These are phyloP conservation scores for Doris montereyensis DNA, from an alignment of 2,888 invertebrate species.

Conservation along the genomic window DNA sequence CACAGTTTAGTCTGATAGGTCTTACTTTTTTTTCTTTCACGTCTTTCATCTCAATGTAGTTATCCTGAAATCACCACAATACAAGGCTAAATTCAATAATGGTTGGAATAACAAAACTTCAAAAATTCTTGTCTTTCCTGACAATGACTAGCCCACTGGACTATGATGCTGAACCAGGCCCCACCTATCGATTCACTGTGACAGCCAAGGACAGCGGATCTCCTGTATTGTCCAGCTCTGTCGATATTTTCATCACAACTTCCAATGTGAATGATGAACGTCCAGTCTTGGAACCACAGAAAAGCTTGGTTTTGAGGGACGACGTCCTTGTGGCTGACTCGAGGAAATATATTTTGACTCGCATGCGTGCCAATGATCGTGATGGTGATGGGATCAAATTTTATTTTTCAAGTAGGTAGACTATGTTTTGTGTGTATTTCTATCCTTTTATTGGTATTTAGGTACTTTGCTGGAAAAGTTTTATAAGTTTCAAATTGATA, in stretches of 20 bases:
- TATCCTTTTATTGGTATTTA: no score
- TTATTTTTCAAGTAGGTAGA: conserved; percentile 75
- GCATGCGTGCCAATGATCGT: conserved; percentile 96
- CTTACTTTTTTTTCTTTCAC: no score
- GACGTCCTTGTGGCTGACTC: conserved; percentile 56
- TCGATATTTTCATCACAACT: conserved; percentile 95
- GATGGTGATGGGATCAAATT: conserved; percentile 97
- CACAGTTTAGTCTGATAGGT: no score
- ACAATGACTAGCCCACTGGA: conserved; percentile 62
- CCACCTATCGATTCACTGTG: conserved; percentile 88
- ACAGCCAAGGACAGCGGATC: conserved; percentile 96
- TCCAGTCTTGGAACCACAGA: conserved; percentile 75
- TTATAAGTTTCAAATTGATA: no score
- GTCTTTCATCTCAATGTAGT: no score
- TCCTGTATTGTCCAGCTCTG: conserved; percentile 91
- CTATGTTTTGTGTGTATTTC: no score
- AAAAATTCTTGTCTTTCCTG: not conserved
- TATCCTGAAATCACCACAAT: no score
- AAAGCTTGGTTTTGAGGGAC: conserved; percentile 54
- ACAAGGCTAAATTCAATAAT: no score
- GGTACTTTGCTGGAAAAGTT: no score
- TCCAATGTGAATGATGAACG: conserved; percentile 98
- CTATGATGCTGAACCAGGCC: conserved; percentile 65
- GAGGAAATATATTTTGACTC: conserved; percentile 90
- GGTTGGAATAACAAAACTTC: not conserved